Evolutionary conservation across 2,888 invertebrate genomes (phyloP).

Genomic region (Linyphia triangularis): DNA sequence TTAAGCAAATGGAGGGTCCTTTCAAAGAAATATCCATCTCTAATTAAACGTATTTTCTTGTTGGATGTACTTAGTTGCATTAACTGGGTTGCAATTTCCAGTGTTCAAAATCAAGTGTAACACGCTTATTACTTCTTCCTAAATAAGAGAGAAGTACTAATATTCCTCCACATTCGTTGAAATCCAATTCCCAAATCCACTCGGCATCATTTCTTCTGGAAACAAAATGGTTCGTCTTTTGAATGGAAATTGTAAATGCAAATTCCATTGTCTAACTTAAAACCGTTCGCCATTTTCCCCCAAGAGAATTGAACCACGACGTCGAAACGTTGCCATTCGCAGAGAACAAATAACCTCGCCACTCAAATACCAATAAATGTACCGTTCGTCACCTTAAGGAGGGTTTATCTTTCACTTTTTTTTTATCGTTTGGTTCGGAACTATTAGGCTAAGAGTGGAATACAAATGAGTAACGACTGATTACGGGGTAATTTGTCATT

Average conservation of each 20-base stretch:
- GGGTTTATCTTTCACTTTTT: neutral
- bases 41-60: no score
- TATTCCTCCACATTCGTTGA: neutral
- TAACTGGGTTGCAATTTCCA: no score
- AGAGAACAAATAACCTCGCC: constrained; percentile 3
- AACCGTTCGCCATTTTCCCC: neutral
- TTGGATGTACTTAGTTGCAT: no score
- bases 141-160: neutral
- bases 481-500: constrained; percentile 1
- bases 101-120: no score
- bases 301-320: neutral
- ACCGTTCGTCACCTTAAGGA: neutral
- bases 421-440: neutral
- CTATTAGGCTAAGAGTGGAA: neutral
- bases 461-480: constrained; percentile 17
- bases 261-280: neutral
- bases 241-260: neutral
- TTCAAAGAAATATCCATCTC: no score
- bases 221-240: neutral
- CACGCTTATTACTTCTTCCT: neutral
- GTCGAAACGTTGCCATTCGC: neutral
- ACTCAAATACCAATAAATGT: constrained; percentile 16
- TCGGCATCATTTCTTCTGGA: neutral
- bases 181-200: neutral
- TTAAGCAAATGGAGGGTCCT: no score